Conservation (phyloP, 2,888 invertebrate species). For the Drosophila mettleri region DNA sequence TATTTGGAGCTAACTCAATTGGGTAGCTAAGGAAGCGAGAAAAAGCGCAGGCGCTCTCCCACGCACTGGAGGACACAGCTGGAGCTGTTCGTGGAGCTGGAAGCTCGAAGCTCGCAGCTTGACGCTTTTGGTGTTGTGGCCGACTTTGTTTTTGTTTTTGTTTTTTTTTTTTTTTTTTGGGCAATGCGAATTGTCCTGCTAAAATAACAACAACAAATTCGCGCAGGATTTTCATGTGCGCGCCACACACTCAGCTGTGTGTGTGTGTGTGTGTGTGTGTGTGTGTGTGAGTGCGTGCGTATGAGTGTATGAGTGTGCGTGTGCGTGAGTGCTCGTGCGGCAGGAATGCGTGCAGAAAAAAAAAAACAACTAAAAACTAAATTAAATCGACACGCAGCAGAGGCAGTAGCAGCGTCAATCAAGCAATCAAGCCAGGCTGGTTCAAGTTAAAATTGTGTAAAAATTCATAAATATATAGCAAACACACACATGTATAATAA, state of each 20-base stretch:
- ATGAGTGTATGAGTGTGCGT: slow-evolving; percentile 15
- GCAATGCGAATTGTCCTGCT: slow-evolving; percentile 31
- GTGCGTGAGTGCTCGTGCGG: slow-evolving; percentile 31
- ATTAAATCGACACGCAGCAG: slow-evolving; percentile 51
- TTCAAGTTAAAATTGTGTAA: not conserved
- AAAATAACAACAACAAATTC: slow-evolving; percentile 28
- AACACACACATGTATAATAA: too few species aligned
- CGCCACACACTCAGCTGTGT: slow-evolving; percentile 46
- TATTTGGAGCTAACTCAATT: not conserved
- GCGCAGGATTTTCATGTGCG: slow-evolving; percentile 65
- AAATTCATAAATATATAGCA: not conserved
- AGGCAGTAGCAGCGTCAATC: slow-evolving; percentile 17
- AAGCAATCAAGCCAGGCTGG: not conserved
- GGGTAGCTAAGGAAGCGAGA: slow-evolving; percentile 35
- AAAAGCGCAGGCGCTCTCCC: slow-evolving; percentile 57
- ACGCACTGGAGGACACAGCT: slow-evolving; percentile 42
- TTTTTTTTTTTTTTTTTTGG: slow-evolving; percentile 54
- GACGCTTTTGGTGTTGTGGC: not conserved
- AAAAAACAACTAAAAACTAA: slow-evolving; percentile 53
- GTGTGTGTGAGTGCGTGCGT: slow-evolving; percentile 13
- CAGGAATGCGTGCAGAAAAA: slow-evolving; percentile 49
- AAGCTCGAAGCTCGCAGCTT: slow-evolving; percentile 2
- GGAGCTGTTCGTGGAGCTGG: slow-evolving; percentile 25
- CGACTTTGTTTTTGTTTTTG: slow-evolving; percentile 27
- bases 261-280: slow-evolving; percentile 13